Percentiles rank a stretch among this genome's conserved stretches.
Conservation (phyloP, 2,888 invertebrate species). For the Ramazzottius varieornatus region DNA sequence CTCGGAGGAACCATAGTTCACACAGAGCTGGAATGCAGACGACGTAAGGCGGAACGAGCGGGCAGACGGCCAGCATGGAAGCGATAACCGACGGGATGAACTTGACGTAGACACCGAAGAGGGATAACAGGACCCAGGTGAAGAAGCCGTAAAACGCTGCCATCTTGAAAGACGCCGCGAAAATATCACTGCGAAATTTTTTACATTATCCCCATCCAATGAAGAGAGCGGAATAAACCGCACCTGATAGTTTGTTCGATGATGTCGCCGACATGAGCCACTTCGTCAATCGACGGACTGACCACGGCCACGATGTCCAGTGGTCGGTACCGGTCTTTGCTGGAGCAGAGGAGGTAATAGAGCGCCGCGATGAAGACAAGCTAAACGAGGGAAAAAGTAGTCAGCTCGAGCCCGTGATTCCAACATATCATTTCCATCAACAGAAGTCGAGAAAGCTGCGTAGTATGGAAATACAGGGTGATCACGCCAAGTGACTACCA, state of each 20-base stretch:
- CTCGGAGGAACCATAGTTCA: slow-evolving; percentile 78
- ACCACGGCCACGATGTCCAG: neutral
- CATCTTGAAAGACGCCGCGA: slow-evolving; percentile 84
- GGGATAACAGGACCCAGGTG: slow-evolving; percentile 86
- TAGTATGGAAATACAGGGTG: no score
- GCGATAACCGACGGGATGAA: slow-evolving; percentile 80
- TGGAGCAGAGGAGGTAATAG: neutral
- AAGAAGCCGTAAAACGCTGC: slow-evolving; percentile 86
- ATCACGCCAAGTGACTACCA: no score
- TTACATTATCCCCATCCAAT: neutral
- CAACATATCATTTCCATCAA: no score
- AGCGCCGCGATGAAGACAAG: neutral
- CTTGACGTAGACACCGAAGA: slow-evolving; percentile 64
- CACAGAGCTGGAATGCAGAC: slow-evolving; percentile 79
- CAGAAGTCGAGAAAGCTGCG: no score
- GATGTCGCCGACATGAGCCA: neutral
- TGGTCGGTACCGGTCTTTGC: neutral
- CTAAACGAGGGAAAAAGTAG: neutral
- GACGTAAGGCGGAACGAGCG: slow-evolving; percentile 87
- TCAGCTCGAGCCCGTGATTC: no score
- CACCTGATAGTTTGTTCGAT: slow-evolving; percentile 3
- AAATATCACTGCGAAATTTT: slow-evolving; percentile 52
- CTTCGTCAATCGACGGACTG: neutral
- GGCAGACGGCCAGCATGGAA: slow-evolving; percentile 53
- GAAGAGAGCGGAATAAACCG: neutral